phyloP scores from a whole-genome alignment of 2,888 invertebrate genomes.

The Cheiracanthium punctorium region DNA sequence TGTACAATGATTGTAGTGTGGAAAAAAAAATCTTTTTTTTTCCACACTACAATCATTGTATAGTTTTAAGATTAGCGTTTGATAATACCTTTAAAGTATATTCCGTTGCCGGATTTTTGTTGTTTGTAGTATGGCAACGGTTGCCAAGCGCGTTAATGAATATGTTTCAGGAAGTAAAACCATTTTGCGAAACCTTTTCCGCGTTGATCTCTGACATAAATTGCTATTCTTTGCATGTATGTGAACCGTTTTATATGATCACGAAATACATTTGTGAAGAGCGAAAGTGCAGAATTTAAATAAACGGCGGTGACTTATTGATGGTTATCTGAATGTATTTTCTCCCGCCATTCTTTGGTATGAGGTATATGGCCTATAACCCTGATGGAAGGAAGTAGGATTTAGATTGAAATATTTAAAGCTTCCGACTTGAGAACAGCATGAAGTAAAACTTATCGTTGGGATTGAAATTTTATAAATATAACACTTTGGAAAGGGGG shows the following conservation, averaged over 20 bases:
- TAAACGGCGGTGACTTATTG: conserved; percentile 1
- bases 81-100: not conserved
- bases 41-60: too few relatives aligned
- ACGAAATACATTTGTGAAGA: not conserved
- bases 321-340: conserved; percentile 11
- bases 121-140: not conserved
- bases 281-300: not conserved
- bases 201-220: conserved; percentile 12
- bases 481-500: too few relatives aligned
- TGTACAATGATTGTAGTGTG: too few relatives aligned
- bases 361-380: not conserved
- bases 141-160: conserved; percentile 4
- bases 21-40: too few relatives aligned
- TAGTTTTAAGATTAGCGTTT: not conserved
- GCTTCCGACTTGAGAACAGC: too few relatives aligned
- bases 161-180: not conserved
- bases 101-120: not conserved
- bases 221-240: conserved; percentile 4
- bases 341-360: not conserved
- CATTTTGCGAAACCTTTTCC: conserved; percentile 4
- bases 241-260: not conserved
- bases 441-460: too few relatives aligned
- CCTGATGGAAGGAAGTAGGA: not conserved
- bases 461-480: too few relatives aligned
- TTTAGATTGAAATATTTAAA: not conserved